Base-by-base conservation (phyloP, 2,888 invertebrate species). In the Leptinotarsa peninsularis region DNA sequence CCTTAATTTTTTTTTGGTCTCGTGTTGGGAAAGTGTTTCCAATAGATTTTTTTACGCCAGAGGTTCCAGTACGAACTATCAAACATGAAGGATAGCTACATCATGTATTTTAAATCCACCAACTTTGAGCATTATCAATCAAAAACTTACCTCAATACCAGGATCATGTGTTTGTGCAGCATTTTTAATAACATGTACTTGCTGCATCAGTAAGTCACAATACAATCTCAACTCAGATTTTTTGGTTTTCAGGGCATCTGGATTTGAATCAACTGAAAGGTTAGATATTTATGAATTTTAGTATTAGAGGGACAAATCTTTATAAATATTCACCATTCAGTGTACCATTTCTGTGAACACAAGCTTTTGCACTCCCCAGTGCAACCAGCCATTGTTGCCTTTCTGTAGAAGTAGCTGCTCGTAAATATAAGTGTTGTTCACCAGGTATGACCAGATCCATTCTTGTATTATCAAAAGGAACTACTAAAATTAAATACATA, bases 141-240 rank as follows among this genome's bases (percentile, higher is more conserved):
- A 18, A 63, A 33, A 66, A 18, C 67, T 79, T 79, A 82, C 82
- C 73, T 81, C 81, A 50, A 80, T 78, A 50, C 80, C 91, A 52
- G 92, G 92, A 23, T 91, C 88, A 79, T 91, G 90, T 77, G 91
- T 91, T 74, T 93, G 92, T 69, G 79, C 76, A 49, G 81, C 74
- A 87, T 91, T 92, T 87, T 93, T 94, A 0, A 94, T 91, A 73
- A 91, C 92, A 89, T 95, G 94, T 2, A 94, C 94, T 89, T 95
- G 95, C 87, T 95, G 95, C 94, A 95, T 94, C 83, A 95, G 89
- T 58, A 95, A 90, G 88, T 95, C 95, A 89, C 95, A 95, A 87
- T 95, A 95, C 49, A 95, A 89, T 79, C 94, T 89, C 79, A 95
- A 88, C 86, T 95, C 95, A 13, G 94, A 94, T 85, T 94, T 94